Evolutionary conservation across 2,888 invertebrate genomes (phyloP), one percentile per base, ranked within the genome.

Genomic region (Caenorhabditis becei): DNA sequence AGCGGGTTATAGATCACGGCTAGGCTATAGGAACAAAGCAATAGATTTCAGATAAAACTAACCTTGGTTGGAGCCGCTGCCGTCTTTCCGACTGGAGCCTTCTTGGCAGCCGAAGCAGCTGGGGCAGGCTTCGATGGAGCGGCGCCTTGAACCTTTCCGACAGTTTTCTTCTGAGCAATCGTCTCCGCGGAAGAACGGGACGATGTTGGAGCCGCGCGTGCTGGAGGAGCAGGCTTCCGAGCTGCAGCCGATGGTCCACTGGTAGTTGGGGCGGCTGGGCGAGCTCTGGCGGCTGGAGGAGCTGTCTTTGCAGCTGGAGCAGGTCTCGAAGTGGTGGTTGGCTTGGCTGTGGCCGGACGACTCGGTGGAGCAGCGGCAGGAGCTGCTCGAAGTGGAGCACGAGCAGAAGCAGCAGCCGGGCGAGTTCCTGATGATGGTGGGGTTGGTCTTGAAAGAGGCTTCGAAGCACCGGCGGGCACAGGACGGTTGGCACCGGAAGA

Each of bases 141-240:
- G 23, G 71, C 65, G 51, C 54, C 70, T 44, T 70, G 70, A 18
- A 70, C 77, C 23, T 77, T 77, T 58, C 70, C 77, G 1, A 77
- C 63, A 8, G 53, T 70, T 28, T 77, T 77, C 51, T 70, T 77
- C 65, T 58, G 70, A 18, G 70, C 70, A 5, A 65, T 11, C 1
- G 77, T 32, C 28, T 78, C 71, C 2, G 66, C 20, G 10, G 28
- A 11, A 2, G 24, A 32, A 10, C 32, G n/a, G 18, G 59, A 4
- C n/a, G 58, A 14, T 0, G 54, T 32, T 32, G 63, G 47, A 7
- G 63, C 14, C 2, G 63, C 7, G n/a, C 58, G 47, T 11, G 20
- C n/a, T 7, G 61, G 10, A 14, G 53, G 18, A 24, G 66, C 44
- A 11, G 63, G 20, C 20, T 32, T 59, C 14, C 28, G 32, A 2